Evolutionary conservation across 92 coral and sea anemone species (phyloP).

Genomic region (Heliopora coerulea): DNA sequence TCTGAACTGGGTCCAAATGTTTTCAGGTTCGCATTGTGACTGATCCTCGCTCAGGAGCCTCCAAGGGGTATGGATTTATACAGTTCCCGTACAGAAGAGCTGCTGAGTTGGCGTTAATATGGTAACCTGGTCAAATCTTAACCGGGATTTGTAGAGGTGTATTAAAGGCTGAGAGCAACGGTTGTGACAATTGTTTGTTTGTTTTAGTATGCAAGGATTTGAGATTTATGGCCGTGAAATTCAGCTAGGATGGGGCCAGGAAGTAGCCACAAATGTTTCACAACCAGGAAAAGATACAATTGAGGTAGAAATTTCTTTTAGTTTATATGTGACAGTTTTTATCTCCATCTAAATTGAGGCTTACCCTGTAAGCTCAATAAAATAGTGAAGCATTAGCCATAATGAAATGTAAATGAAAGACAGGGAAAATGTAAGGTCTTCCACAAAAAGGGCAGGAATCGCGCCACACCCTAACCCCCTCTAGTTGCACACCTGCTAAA

Average conservation of each 20-base stretch:
- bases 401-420: no score
- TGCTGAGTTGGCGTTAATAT: constrained; percentile 69
- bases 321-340: no score
- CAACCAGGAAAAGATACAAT: background rate
- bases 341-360: no score
- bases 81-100: constrained; percentile 67
- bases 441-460: no score
- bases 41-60: constrained; percentile 44
- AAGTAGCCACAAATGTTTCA: constrained; percentile 15
- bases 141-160: background rate
- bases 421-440: no score
- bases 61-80: constrained; percentile 74
- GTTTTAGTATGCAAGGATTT: constrained; percentile 66
- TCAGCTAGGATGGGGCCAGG: constrained; percentile 79
- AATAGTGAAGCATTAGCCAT: no score
- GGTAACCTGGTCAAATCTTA: constrained; percentile 42
- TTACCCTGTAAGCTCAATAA: no score
- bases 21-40: constrained; percentile 59
- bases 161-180: no score
- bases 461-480: no score
- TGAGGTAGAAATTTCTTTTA: background rate
- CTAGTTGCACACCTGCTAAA: no score
- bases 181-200: no score
- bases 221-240: constrained; percentile 57
- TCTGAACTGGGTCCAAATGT: no score